These are phyloP conservation scores for Cygnus atratus DNA, from an alignment of 2,113 vertebrate species.

Conservation along the genomic window DNA sequence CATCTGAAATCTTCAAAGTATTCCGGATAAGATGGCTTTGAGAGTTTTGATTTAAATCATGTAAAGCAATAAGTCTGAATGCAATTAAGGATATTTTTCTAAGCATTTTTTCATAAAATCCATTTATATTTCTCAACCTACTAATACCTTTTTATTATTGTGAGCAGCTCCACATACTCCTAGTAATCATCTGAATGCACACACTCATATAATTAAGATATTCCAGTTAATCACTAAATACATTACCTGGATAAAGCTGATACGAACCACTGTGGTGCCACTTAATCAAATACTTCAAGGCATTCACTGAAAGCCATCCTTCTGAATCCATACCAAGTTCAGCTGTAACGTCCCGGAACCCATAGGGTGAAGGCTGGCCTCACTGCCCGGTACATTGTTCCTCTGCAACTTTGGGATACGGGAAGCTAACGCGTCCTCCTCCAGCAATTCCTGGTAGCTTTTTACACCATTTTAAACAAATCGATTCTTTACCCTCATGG, in stretches of 20 bases:
- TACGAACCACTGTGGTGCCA: slow-evolving; percentile 96
- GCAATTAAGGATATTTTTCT: not conserved
- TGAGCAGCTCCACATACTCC: not conserved
- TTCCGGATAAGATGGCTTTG: not conserved
- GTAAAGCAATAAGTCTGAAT: not conserved
- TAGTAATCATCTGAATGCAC: not conserved
- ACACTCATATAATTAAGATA: not conserved
- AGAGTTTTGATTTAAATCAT: not conserved
- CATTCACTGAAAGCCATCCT: slow-evolving; percentile 85
- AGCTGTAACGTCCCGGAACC: slow-evolving; percentile 27
- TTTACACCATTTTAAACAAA: slow-evolving; percentile 28
- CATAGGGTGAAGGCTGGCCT: slow-evolving; percentile 2
- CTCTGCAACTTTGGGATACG: not conserved
- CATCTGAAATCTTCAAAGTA: not conserved
- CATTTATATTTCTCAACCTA: not conserved
- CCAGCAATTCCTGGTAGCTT: not conserved
- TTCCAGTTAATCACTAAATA: not conserved
- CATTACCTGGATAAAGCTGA: slow-evolving; percentile 92
- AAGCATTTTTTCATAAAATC: not conserved
- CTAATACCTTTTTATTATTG: not conserved
- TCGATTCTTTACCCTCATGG: slow-evolving; percentile 30
- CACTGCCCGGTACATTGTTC: slow-evolving; percentile 34
- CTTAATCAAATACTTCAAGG: slow-evolving; percentile 87
- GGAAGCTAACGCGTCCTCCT: not conserved
- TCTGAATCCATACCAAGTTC: slow-evolving; percentile 87